phyloP scores from a whole-genome alignment of 2,888 invertebrate genomes.

The Helobdella robusta region DNA sequence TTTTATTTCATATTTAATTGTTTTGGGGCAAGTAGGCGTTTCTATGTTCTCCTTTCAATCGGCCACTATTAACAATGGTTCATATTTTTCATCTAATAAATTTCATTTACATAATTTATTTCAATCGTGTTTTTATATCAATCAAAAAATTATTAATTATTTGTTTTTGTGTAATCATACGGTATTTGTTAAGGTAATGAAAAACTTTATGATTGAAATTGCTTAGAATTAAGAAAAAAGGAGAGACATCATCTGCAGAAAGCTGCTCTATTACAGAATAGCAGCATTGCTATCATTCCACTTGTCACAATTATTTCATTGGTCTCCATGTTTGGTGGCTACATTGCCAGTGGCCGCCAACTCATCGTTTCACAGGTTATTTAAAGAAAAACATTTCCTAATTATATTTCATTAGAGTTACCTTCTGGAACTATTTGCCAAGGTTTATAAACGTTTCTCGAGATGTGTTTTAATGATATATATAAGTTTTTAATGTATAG shows the following conservation, averaged over 20 bases:
- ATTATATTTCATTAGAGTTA: background rate
- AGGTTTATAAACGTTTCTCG: background rate
- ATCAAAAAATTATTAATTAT: too few relatives aligned
- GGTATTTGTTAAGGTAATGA: too few relatives aligned
- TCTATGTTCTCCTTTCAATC: too few relatives aligned
- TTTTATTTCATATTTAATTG: too few relatives aligned
- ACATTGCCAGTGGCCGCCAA: constrained; percentile 54
- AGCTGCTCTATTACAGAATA: constrained; percentile 56
- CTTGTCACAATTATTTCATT: constrained; percentile 57
- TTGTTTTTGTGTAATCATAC: too few relatives aligned
- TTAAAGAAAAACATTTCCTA: background rate
- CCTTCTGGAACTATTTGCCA: background rate
- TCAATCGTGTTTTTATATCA: too few relatives aligned
- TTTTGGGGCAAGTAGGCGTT: too few relatives aligned
- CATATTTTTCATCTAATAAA: background rate
- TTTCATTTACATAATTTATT: background rate
- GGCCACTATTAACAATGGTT: too few relatives aligned
- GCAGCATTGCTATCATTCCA: constrained; percentile 57
- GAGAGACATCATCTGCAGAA: constrained; percentile 55
- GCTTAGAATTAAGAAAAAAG: constrained; percentile 43
- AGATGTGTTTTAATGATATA: background rate
- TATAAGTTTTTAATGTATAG: background rate
- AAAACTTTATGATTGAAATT: background rate
- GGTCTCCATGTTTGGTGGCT: constrained; percentile 57
- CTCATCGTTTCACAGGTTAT: constrained; percentile 58